phyloP scores from a whole-genome alignment of 2,888 invertebrate species.

The Apamea monoglypha region DNA sequence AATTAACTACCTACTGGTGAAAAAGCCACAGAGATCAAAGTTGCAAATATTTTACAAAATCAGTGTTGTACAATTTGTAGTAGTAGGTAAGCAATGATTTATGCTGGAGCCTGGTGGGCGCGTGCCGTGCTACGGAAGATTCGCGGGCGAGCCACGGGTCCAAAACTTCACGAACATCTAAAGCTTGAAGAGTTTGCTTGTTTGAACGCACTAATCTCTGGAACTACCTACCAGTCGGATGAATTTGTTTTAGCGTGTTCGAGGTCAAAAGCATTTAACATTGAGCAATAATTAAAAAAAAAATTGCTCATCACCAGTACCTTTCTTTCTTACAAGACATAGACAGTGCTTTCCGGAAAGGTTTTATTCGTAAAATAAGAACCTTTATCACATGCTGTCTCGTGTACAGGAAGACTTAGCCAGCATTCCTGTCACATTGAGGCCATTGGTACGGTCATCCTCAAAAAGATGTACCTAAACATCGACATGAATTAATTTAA shows the following conservation, averaged over 20 bases:
- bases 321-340: neutral
- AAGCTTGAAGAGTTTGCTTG: too few relatives aligned
- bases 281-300: too few relatives aligned
- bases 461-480: neutral
- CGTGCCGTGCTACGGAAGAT: neutral
- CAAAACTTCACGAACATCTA: neutral
- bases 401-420: constrained; percentile 41
- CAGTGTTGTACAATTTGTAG: neutral
- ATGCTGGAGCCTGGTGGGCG: neutral
- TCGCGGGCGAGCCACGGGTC: neutral
- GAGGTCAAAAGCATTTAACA: too few relatives aligned
- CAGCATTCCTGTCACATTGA: constrained; percentile 52
- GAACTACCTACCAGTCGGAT: too few relatives aligned
- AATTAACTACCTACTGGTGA: neutral
- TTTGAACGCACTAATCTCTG: too few relatives aligned
- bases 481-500: too few relatives aligned
- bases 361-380: constrained; percentile 31
- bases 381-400: constrained; percentile 19
- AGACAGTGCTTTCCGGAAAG: neutral
- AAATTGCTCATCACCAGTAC: neutral
- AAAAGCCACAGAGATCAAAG: neutral
- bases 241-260: too few relatives aligned
- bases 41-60: neutral
- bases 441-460: constrained; percentile 34
- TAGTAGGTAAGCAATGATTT: neutral